Percentiles rank a stretch among this genome's conserved stretches.
phyloP scores from a whole-genome alignment of 2,888 invertebrate genomes.

The Calameuta filiformis region DNA sequence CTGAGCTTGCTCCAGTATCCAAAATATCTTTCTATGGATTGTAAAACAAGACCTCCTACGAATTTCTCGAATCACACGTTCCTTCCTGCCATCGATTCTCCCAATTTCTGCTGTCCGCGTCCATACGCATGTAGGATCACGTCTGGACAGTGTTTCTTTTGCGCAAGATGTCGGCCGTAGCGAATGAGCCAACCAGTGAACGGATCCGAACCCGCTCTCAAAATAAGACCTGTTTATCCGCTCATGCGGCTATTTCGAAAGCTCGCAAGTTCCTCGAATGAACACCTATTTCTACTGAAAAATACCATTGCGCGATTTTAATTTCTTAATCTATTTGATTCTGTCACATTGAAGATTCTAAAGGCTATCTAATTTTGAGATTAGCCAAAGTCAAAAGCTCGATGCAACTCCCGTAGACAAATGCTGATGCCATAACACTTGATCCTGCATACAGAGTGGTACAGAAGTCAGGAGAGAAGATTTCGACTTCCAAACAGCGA shows the following conservation, averaged over 20 bases:
- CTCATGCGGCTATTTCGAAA: conserved; percentile 57
- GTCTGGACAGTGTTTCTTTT: conserved; percentile 59
- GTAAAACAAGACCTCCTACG: not conserved
- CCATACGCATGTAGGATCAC: conserved; percentile 29
- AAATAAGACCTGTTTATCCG: conserved; percentile 61
- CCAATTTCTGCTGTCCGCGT: conserved; percentile 37
- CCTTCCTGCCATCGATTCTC: conserved; percentile 10
- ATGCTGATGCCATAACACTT: not conserved
- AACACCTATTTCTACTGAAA: conserved; percentile 2
- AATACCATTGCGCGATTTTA: not conserved
- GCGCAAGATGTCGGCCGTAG: conserved; percentile 37
- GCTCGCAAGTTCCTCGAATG: conserved; percentile 43
- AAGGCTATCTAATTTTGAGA: not conserved
- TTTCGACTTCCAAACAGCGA: conserved; percentile 12
- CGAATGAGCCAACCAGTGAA: conserved; percentile 30
- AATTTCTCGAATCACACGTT: not conserved
- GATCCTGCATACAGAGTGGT: not conserved
- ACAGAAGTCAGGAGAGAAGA: not conserved
- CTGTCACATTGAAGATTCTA: not conserved
- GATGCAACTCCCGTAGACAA: not conserved
- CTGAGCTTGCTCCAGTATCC: not conserved
- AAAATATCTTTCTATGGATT: not conserved
- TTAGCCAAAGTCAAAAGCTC: not conserved
- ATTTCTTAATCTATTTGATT: not conserved
- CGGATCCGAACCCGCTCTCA: conserved; percentile 46